A percentile compares a stretch with the other conserved stretches of the same genome.
Conservation (phyloP, 2,888 invertebrate genomes). For the Drosophila lutescens region DNA sequence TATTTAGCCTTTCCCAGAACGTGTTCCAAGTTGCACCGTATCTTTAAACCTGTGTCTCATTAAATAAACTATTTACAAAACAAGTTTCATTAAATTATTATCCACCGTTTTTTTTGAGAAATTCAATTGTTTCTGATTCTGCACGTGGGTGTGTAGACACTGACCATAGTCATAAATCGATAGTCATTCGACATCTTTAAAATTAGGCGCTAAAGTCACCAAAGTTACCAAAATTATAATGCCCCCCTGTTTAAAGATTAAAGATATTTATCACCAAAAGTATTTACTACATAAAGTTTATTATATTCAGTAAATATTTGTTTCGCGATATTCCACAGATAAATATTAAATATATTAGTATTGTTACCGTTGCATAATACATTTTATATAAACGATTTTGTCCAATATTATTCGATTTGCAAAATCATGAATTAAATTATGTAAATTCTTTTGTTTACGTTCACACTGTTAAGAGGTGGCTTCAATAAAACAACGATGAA, state of each 20-base stretch:
- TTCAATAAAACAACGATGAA: slow-evolving; percentile 2
- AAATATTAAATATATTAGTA: slow-evolving; percentile 62
- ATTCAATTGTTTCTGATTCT: too few relatives aligned
- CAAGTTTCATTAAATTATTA: too few relatives aligned
- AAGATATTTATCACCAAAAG: not conserved
- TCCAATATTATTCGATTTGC: slow-evolving; percentile 32
- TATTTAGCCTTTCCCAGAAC: too few relatives aligned
- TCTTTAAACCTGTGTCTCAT: too few relatives aligned
- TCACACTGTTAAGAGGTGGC: slow-evolving; percentile 1
- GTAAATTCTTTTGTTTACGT: slow-evolving; percentile 5
- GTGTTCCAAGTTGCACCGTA: too few relatives aligned
- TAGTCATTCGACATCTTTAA: too few relatives aligned
- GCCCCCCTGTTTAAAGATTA: not conserved
- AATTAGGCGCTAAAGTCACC: too few relatives aligned
- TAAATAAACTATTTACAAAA: too few relatives aligned
- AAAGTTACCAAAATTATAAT: too few relatives aligned
- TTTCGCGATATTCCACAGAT: slow-evolving; percentile 55
- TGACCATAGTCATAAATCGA: too few relatives aligned
- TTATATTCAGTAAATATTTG: slow-evolving; percentile 80
- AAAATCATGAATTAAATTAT: slow-evolving; percentile 28
- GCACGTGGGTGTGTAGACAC: too few relatives aligned
- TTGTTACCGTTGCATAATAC: slow-evolving; percentile 57
- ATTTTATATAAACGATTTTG: slow-evolving; percentile 47
- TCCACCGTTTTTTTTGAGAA: too few relatives aligned
- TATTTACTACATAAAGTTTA: slow-evolving; percentile 82